Conservation (phyloP, 2,888 invertebrate species). For the Lissocephala sabroskyi region DNA sequence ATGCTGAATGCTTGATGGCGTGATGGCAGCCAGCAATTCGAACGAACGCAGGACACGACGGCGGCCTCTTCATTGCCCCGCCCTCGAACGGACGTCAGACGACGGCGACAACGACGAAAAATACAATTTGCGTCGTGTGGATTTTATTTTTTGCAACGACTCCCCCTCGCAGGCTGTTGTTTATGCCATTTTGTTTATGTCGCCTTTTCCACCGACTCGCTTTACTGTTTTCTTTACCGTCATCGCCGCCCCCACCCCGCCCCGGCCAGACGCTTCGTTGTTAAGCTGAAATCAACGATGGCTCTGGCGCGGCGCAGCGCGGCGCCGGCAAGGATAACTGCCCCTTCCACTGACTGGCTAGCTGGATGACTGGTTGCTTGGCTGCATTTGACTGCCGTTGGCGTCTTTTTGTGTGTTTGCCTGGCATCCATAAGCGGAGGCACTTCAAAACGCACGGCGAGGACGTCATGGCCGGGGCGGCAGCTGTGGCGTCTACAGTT, state of each 20-base stretch:
- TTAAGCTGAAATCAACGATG: neutral
- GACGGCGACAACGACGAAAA: constrained; percentile 19
- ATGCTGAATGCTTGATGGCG: constrained; percentile 56
- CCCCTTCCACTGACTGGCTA: neutral
- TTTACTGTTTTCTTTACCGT: constrained; percentile 33
- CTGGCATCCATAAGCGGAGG: neutral
- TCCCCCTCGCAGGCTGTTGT: constrained; percentile 23
- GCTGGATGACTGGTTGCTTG: neutral
- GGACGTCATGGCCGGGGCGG: too few relatives aligned
- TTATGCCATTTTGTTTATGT: constrained; percentile 54
- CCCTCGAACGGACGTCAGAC: constrained; percentile 27
- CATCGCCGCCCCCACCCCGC: constrained; percentile 1
- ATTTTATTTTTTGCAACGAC: constrained; percentile 43
- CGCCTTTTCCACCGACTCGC: constrained; percentile 37
- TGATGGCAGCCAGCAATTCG: constrained; percentile 62
- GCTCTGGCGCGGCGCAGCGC: neutral
- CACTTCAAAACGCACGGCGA: neutral
- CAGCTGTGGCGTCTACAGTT: too few relatives aligned
- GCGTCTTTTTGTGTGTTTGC: neutral
- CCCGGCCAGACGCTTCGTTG: too few relatives aligned
- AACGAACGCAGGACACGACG: constrained; percentile 28
- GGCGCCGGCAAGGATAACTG: neutral
- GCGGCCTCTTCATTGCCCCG: too few relatives aligned
- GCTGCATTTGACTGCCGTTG: constrained; percentile 5
- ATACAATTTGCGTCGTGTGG: constrained; percentile 50